These are phyloP conservation scores for Fulica atra DNA, from an alignment of 2,113 vertebrate species.

Conservation along the genomic window DNA sequence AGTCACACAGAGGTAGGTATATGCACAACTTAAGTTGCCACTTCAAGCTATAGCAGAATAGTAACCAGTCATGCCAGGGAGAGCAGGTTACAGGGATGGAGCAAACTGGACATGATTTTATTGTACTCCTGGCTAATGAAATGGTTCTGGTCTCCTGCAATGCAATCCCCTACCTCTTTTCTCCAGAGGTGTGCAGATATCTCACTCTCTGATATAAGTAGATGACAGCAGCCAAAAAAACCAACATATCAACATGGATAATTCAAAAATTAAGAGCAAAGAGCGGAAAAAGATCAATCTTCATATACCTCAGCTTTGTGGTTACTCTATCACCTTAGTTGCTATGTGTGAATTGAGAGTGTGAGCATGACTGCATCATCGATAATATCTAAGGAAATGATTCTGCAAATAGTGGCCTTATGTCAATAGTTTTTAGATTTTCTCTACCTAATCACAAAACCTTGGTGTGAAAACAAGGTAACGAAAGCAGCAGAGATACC, in stretches of 20 bases:
- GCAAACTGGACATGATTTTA: background rate
- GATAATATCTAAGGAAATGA: background rate
- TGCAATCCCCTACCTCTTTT: background rate
- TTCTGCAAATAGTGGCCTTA: background rate
- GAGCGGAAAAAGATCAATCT: background rate
- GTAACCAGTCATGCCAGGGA: background rate
- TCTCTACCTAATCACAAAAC: slow-evolving; percentile 14
- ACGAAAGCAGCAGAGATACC: background rate
- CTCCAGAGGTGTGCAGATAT: background rate
- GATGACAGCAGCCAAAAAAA: background rate
- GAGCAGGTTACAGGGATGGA: background rate
- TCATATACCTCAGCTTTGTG: background rate
- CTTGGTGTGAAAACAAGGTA: background rate
- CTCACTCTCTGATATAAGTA: background rate
- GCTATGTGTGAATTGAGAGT: background rate
- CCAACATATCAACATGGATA: background rate
- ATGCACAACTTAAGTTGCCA: background rate
- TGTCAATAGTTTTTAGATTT: slow-evolving; percentile 14
- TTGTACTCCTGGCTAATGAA: background rate
- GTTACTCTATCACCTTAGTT: background rate
- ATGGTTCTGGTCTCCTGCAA: background rate
- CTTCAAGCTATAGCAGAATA: background rate
- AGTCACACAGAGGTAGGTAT: background rate
- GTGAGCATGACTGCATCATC: background rate
- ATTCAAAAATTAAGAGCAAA: background rate